phyloP scores from a whole-genome alignment of 2,797 vertebrate genomes.

The Peromyscus eremicus region DNA sequence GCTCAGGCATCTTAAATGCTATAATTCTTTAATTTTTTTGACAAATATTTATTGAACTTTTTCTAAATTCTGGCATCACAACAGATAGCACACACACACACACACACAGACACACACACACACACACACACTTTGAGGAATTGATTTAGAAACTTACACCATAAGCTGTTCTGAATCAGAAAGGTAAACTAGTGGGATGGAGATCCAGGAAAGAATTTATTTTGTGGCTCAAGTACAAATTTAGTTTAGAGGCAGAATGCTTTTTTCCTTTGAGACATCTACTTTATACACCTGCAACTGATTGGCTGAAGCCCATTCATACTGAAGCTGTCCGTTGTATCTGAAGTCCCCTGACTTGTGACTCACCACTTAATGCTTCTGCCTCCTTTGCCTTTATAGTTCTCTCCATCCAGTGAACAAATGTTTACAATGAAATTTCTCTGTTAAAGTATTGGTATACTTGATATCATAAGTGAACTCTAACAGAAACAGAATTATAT shows the following conservation, averaged over 20 bases:
- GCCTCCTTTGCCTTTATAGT: background rate
- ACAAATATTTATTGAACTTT: background rate
- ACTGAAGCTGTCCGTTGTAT: background rate
- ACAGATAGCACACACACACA: no score
- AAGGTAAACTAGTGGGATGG: background rate
- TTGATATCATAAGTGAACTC: background rate
- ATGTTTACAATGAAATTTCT: background rate
- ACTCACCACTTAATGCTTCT: background rate
- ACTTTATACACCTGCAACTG: background rate
- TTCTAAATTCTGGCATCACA: background rate
- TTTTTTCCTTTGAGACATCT: no score
- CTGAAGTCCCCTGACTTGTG: background rate
- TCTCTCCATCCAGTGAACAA: background rate
- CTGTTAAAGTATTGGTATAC: background rate
- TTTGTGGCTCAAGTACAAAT: background rate
- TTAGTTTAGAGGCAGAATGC: background rate
- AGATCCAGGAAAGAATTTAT: background rate
- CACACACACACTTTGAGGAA: background rate
- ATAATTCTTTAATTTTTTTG: background rate
- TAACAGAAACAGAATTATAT: background rate
- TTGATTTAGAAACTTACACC: no score
- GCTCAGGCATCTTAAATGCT: background rate
- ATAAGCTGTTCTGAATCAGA: background rate
- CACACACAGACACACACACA: no score
- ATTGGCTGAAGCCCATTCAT: background rate